Evolutionary conservation across 2,888 invertebrate species (phyloP).

Genomic region (Pollenia angustigena): DNA sequence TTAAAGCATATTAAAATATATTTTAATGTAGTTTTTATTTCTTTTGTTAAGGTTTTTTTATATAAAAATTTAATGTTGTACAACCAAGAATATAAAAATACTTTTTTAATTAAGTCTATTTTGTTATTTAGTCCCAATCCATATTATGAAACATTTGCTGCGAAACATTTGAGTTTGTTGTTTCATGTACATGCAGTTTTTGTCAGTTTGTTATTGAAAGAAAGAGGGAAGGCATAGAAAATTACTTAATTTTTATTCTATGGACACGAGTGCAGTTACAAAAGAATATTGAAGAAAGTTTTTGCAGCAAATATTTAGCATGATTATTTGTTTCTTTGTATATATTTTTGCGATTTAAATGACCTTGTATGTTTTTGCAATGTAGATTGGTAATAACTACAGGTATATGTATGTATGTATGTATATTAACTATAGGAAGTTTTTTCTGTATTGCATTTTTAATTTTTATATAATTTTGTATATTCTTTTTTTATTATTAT

Average conservation of each 20-base stretch:
- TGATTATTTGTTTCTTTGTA: slow-evolving; percentile 5
- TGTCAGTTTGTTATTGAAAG: no score
- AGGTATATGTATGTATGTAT: slow-evolving; percentile 17
- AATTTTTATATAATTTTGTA: not conserved
- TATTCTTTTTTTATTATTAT: slow-evolving; percentile 19
- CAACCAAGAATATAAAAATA: slow-evolving; percentile 67
- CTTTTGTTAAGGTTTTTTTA: slow-evolving; percentile 9
- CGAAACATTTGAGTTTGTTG: no score
- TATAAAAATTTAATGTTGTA: slow-evolving; percentile 52
- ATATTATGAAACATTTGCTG: no score
- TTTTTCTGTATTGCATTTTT: slow-evolving; percentile 48
- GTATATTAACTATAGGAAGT: slow-evolving; percentile 63
- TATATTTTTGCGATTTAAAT: slow-evolving; percentile 50
- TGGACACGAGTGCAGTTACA: no score
- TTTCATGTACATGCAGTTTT: no score
- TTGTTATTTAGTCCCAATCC: not conserved
- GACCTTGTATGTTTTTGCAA: slow-evolving; percentile 35
- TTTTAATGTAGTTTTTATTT: slow-evolving; percentile 20
- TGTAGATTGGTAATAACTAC: slow-evolving; percentile 20
- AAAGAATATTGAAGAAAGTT: no score
- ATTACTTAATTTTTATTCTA: no score
- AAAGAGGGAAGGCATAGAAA: no score
- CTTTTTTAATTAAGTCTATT: slow-evolving; percentile 41
- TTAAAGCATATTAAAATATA: slow-evolving; percentile 61
- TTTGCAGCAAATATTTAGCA: no score